Evolutionary conservation across 1,140 invertebrate species (phyloP), one percentile per base, ranked within the genome.

Genomic region (Pachyrhynchus sulphureomaculatus): DNA sequence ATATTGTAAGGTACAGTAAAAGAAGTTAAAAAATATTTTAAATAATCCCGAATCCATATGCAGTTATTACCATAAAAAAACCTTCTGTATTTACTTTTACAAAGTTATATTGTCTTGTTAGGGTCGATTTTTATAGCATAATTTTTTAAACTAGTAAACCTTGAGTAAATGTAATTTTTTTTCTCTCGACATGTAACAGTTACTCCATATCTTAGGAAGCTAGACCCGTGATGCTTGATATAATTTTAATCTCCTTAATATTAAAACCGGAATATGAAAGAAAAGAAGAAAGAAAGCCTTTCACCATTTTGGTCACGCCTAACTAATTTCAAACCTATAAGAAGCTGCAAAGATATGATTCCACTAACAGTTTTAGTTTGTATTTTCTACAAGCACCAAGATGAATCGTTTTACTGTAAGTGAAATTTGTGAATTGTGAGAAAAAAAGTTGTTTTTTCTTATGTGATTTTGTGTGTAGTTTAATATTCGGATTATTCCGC

Each of bases 291-390:
- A 49, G 63, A 65, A 65, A 61, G 58, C 57, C 64, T 65, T 65
- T 65, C 64, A 65, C 64, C 41, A 48, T 33, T 20, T 48, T 26
- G 23, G 57, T 65, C 64, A 56, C 64, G 58, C 64, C 64, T 52
- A 24, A 45, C 32, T 23, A 65, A 62, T 32, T 39, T 24, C 18
- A 37, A 39, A 21, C 24, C 37, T 65, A 65, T 65, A 65, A 65
- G 57, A 56, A 57, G 34, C 52, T 23, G 44, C 34, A 12, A 36
- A 23, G 24, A 17, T 13, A 41, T 41, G 49, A 47, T 64, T 39
- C 29, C 32, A 64, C 48, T 36, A 64, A 54, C 51, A 64, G 56
- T 64, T 36, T 49, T 48, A 39, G 55, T 64, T 64, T 47, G 54
- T 26, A 51, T 57, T 47, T 44, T 57, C 54, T 36, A 37, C 44